Conservation (phyloP, 1,140 invertebrate species). For the Lamellibrachia luymesi region DNA sequence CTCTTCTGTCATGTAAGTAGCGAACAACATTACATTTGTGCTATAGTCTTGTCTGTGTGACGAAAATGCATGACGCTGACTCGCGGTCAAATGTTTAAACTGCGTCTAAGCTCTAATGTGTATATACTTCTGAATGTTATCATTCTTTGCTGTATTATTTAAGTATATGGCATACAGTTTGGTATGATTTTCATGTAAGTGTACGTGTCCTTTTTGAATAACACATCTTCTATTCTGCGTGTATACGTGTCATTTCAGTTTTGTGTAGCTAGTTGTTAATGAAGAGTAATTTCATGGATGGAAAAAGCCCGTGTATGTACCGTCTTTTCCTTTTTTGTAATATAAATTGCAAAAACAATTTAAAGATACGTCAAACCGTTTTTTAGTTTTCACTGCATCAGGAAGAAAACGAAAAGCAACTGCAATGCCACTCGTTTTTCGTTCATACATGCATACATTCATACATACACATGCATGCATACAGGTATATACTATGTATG, state of each 20-base stretch:
- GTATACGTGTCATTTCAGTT: neutral
- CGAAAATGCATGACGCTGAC: neutral
- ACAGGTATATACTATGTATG: too few relatives aligned
- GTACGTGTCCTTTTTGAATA: neutral
- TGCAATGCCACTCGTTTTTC: too few relatives aligned
- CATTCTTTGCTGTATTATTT: neutral
- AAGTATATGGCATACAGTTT: neutral
- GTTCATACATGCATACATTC: too few relatives aligned
- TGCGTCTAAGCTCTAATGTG: neutral
- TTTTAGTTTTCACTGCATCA: too few relatives aligned
- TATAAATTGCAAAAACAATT: too few relatives aligned
- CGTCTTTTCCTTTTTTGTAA: too few relatives aligned
- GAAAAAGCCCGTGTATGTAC: neutral
- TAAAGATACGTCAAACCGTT: too few relatives aligned
- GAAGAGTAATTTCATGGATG: neutral
- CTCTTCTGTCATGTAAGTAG: neutral
- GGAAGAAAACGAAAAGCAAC: too few relatives aligned
- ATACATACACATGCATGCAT: too few relatives aligned
- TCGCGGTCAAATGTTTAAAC: neutral
- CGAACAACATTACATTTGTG: neutral
- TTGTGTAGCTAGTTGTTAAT: neutral
- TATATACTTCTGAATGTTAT: neutral
- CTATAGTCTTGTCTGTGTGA: neutral
- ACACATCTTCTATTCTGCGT: neutral
- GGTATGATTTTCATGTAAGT: neutral